Conservation (phyloP, 2,888 invertebrate species). For the Germaria angustata region DNA sequence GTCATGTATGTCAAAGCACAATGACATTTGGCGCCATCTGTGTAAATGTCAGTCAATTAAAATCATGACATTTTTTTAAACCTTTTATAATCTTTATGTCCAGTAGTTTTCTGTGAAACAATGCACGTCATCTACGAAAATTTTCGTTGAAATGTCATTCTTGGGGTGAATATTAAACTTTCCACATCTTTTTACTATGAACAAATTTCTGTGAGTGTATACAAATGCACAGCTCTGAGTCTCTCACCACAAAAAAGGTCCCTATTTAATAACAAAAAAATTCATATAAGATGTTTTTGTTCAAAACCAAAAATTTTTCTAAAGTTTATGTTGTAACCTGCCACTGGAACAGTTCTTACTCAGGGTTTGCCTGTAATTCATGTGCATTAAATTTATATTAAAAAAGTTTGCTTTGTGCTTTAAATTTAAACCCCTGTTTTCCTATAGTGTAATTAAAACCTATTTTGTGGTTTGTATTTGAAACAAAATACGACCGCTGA, state of each 20-base stretch:
- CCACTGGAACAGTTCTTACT: background rate
- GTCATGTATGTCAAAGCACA: too few relatives aligned
- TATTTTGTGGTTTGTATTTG: constrained; percentile 25
- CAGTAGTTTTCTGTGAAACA: too few relatives aligned
- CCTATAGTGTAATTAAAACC: constrained; percentile 24
- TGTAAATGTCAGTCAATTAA: too few relatives aligned
- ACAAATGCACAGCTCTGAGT: background rate
- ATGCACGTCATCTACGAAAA: too few relatives aligned
- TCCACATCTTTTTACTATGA: too few relatives aligned
- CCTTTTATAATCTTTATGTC: too few relatives aligned
- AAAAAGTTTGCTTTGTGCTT: background rate
- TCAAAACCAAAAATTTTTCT: constrained; percentile 4
- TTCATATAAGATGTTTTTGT: constrained; percentile 17
- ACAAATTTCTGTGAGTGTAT: background rate
- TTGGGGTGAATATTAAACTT: too few relatives aligned
- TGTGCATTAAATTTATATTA: background rate
- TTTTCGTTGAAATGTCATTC: too few relatives aligned
- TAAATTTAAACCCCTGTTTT: too few relatives aligned
- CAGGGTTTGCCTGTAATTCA: background rate
- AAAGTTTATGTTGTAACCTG: constrained; percentile 19
- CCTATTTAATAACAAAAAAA: constrained; percentile 11
- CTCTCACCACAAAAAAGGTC: background rate
- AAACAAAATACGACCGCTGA: constrained; percentile 13
- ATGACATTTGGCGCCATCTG: too few relatives aligned
- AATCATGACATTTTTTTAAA: too few relatives aligned